Percentiles rank a stretch among this genome's conserved stretches.
phyloP scores from a whole-genome alignment of 2,797 vertebrate species.

The Semaprochilodus insignis region DNA sequence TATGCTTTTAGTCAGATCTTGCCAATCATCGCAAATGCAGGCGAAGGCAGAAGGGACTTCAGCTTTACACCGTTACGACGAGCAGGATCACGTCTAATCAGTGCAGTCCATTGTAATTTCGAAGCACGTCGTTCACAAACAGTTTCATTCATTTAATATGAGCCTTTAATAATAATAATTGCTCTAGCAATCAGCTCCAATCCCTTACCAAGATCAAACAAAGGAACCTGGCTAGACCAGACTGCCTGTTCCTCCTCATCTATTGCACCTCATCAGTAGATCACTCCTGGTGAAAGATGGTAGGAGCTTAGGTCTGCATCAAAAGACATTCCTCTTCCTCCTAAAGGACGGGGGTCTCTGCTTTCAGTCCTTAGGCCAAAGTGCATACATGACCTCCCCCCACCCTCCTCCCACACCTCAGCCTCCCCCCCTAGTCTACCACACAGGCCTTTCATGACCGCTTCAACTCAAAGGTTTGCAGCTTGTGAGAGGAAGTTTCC shows the following conservation, averaged over 20 bases:
- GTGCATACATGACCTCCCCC: constrained; percentile 64
- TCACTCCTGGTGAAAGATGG: constrained; percentile 59
- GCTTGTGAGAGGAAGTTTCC: constrained; percentile 81
- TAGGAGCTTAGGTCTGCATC: constrained; percentile 55
- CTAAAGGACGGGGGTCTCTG: constrained; percentile 72
- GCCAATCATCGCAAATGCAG: constrained; percentile 11
- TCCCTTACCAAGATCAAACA: constrained; percentile 33
- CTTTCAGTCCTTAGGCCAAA: constrained; percentile 71
- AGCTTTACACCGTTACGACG: background rate
- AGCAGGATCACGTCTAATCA: background rate
- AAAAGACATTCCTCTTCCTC: constrained; percentile 60
- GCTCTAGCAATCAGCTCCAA: constrained; percentile 41
- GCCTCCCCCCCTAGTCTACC: constrained; percentile 47
- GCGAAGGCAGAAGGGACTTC: background rate
- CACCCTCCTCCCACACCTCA: constrained; percentile 51
- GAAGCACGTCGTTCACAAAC: constrained; percentile 12
- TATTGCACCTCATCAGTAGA: constrained; percentile 58
- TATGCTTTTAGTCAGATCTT: background rate
- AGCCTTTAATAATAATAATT: constrained; percentile 47
- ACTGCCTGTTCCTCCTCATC: constrained; percentile 44
- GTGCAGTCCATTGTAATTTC: constrained; percentile 29
- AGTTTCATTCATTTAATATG: constrained; percentile 39
- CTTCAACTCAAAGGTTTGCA: constrained; percentile 76
- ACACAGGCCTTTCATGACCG: constrained; percentile 76
- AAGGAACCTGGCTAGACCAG: constrained; percentile 25